Evolutionary conservation across 2,113 vertebrate species (phyloP), one percentile per base, ranked within the genome.

Genomic region (Apaloderma vittatum): DNA sequence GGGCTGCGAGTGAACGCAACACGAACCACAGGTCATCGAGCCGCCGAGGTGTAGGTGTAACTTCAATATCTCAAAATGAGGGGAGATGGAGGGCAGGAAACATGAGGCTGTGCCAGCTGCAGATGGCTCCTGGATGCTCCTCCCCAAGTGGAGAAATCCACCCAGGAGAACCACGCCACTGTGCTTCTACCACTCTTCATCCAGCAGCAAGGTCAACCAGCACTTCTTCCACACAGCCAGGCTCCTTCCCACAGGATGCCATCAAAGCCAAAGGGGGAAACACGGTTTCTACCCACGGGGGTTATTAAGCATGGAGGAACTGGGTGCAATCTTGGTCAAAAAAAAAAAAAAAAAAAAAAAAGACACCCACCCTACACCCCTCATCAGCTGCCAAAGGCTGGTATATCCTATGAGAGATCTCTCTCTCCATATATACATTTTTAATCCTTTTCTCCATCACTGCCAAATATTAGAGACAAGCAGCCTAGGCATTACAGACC

Each of bases 381-480:
- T 14, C 51, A 66, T 54, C n/a, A 66, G 30, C 46, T 76, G 68
- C 34, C 55, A 84, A 74, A 82, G 21, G 22, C 1, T n/a, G 55
- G 49, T 51, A 92, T 30, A 70, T 40, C 29, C 34, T 40, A 66
- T 1, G 22, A 22, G 46, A 92, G 30, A 15, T n/a, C 55, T 70
- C 62, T 51, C n/a, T 67, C 59, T 79, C 62, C 91, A 43, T 80
- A 26, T 87, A 68, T 27, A 4, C 34, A 12, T n/a, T 46, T 86
- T 79, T 88, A 94, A 94, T 91, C 66, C 68, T 89, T 94, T 93
- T 27, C 76, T 94, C 76, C 79, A 68, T 65, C 70, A 52, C 61
- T 65, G 83, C 59, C 57, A 89, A 86, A 30, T 70, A 84, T 37
- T 46, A 20, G 63, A 96, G 45, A 54, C 34, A 76, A 40, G 49